phyloP scores from a whole-genome alignment of 2,113 vertebrate species.

The Orientallactaga bullata region DNA sequence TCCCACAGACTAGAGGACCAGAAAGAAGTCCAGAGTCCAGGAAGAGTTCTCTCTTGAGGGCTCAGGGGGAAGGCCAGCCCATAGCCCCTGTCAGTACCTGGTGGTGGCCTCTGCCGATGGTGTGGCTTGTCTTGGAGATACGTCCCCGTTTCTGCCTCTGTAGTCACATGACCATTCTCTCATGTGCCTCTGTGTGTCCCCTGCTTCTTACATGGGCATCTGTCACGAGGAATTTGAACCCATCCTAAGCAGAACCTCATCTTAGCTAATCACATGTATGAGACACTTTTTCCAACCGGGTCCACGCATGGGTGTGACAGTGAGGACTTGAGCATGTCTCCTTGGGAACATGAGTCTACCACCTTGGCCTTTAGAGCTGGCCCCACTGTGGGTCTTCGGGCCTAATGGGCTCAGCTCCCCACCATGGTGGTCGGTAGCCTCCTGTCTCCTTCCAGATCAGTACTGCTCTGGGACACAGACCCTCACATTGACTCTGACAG shows the following conservation, averaged over 20 bases:
- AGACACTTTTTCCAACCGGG: not conserved
- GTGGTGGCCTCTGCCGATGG: not conserved
- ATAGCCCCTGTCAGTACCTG: accelerated
- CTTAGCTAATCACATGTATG: not conserved
- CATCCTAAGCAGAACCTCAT: not conserved
- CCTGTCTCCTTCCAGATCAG: not conserved
- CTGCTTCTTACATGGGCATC: accelerated
- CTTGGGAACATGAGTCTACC: not conserved
- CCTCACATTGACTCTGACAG: not conserved
- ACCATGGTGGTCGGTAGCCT: accelerated
- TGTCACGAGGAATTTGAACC: accelerated
- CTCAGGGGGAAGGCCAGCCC: too few species aligned
- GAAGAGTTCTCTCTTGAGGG: accelerated
- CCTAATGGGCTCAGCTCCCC: not conserved
- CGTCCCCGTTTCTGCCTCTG: not conserved
- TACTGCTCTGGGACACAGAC: not conserved
- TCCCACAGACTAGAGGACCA: not conserved
- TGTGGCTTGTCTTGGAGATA: accelerated
- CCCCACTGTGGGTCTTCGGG: not conserved
- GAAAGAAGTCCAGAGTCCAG: accelerated
- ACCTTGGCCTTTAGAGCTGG: not conserved
- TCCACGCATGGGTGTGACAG: accelerated
- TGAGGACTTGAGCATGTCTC: not conserved
- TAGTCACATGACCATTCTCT: accelerated
- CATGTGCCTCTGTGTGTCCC: accelerated